Percentiles rank a stretch among this genome's conserved stretches.
Evolutionary conservation across 1,140 invertebrate genomes (phyloP).

Genomic region (Idris sp.): DNA sequence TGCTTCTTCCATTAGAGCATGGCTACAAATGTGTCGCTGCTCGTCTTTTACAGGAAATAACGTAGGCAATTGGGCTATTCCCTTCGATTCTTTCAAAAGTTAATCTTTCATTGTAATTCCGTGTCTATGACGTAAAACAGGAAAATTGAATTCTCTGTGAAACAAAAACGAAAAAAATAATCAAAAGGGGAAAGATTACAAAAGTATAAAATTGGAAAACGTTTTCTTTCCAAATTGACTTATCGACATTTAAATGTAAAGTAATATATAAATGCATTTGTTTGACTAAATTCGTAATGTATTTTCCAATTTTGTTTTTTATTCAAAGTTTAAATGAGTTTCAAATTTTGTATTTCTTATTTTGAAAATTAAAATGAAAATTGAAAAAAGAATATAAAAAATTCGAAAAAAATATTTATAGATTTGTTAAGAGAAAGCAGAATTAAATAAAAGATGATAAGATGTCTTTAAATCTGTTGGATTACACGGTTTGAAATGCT

Average conservation of each 20-base stretch:
- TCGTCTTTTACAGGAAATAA: constrained; percentile 56
- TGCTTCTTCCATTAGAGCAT: constrained; percentile 22
- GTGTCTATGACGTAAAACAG: constrained; percentile 26
- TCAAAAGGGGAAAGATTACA: background rate
- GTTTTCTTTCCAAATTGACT: constrained; percentile 22
- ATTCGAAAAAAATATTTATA: constrained; percentile 30
- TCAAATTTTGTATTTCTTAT: too few species aligned
- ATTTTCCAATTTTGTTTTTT: too few species aligned
- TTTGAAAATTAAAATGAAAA: constrained; percentile 12
- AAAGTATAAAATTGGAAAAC: constrained; percentile 15
- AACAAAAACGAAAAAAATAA: constrained; percentile 9
- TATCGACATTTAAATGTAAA: constrained; percentile 43
- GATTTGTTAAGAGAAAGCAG: constrained; percentile 17
- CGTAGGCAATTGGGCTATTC: constrained; percentile 55
- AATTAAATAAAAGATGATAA: constrained; percentile 39
- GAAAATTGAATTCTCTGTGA: constrained; percentile 18
- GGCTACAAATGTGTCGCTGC: constrained; percentile 15
- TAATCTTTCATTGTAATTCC: constrained; percentile 58
- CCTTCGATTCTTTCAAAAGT: constrained; percentile 58
- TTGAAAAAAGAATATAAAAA: background rate
- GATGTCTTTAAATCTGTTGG: constrained; percentile 34
- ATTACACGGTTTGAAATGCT: constrained; percentile 32
- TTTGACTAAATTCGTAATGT: too few species aligned
- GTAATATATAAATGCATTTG: constrained; percentile 30
- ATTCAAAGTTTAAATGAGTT: too few species aligned